A percentile compares a stretch with the other conserved stretches of the same genome.
Conservation (phyloP, 2,797 vertebrate genomes). For the Remorina albescens region DNA sequence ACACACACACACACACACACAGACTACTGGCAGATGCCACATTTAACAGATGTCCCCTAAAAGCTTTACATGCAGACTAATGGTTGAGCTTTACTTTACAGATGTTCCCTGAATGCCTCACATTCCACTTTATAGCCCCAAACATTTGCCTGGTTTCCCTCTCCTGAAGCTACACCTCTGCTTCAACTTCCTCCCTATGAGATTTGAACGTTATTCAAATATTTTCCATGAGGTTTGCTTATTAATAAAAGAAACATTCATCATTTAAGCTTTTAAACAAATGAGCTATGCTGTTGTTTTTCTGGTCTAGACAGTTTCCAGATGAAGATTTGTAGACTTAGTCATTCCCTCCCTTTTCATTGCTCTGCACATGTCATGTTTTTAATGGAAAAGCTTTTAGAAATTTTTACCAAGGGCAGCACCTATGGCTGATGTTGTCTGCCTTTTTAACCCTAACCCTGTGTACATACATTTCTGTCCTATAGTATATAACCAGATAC, state of each 20-base stretch:
- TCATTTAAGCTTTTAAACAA: not conserved
- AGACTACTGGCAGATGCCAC: too few relatives aligned
- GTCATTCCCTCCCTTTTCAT: not conserved
- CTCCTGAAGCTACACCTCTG: too few relatives aligned
- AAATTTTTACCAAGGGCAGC: constrained; percentile 1
- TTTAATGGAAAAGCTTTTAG: constrained; percentile 27
- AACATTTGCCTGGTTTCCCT: too few relatives aligned
- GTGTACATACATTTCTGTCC: constrained; percentile 12
- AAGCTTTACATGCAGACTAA: too few relatives aligned
- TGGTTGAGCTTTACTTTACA: too few relatives aligned
- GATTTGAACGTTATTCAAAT: not conserved
- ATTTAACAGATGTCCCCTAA: too few relatives aligned
- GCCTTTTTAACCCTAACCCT: too few relatives aligned
- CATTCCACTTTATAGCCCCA: too few relatives aligned
- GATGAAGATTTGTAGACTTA: not conserved
- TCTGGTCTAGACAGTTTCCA: not conserved
- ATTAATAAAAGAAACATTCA: not conserved
- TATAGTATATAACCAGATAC: constrained; percentile 2
- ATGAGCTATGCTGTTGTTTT: constrained; percentile 10
- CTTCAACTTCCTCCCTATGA: not conserved
- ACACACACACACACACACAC: too few relatives aligned
- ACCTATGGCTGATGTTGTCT: constrained; percentile 13
- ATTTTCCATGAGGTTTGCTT: not conserved
- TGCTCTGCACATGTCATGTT: not conserved
- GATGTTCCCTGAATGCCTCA: too few relatives aligned